These are phyloP conservation scores for Atopsyche davidsoni DNA, from an alignment of 1,140 invertebrate genomes.

Conservation along the genomic window DNA sequence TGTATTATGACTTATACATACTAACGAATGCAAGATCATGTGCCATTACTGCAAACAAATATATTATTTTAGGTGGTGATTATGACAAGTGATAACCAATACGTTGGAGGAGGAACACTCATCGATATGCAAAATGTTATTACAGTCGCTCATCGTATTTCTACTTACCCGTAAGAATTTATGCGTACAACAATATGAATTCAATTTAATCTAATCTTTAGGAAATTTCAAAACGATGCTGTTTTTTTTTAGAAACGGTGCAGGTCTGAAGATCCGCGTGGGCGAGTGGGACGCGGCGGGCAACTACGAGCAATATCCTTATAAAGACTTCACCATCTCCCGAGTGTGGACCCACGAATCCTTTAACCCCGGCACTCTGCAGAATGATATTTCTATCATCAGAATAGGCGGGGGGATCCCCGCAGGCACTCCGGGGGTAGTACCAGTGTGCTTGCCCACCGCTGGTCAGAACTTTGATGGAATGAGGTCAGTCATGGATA, in stretches of 20 bases:
- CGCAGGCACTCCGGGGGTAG: conserved; percentile 55
- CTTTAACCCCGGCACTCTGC: conserved; percentile 58
- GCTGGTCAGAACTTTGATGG: conserved; percentile 49
- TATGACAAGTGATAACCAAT: conserved; percentile 50
- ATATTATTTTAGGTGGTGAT: conserved; percentile 38
- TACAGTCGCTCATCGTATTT: conserved; percentile 63
- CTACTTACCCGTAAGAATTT: conserved; percentile 50
- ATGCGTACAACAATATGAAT: not conserved
- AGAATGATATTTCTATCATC: conserved; percentile 65
- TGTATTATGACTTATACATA: no score
- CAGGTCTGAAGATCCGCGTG: conserved; percentile 54
- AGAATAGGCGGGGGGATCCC: conserved; percentile 53
- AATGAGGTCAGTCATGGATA: conserved; percentile 47
- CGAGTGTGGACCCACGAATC: conserved; percentile 58
- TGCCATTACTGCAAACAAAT: no score
- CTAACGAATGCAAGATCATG: no score
- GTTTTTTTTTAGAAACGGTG: conserved; percentile 32
- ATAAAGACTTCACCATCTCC: conserved; percentile 51
- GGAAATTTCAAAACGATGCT: not conserved
- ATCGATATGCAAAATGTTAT: conserved; percentile 57
- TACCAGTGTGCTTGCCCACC: conserved; percentile 62
- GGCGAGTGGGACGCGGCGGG: conserved; percentile 64
- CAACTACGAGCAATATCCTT: conserved; percentile 54
- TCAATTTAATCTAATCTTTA: not conserved
- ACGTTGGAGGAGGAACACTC: conserved; percentile 62